Percentiles rank a stretch among this genome's conserved stretches.
Conservation (phyloP, 2,888 invertebrate genomes). For the Protonemura montana region DNA sequence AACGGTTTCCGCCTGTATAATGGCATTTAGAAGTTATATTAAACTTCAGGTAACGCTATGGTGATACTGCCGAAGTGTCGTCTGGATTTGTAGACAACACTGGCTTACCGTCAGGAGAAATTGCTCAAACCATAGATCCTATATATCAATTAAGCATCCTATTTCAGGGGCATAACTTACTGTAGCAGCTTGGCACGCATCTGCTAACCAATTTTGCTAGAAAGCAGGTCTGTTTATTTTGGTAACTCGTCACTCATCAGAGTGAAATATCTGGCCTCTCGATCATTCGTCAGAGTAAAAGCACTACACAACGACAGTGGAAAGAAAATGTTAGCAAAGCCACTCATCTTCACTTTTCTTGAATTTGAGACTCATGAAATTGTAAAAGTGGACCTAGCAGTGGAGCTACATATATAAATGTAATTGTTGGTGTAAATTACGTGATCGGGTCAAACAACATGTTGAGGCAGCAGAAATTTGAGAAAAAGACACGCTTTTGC, state of each 20-base stretch:
- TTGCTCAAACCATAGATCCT: too few relatives aligned
- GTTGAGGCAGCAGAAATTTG: background rate
- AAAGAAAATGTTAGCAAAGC: background rate
- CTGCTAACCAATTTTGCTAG: background rate
- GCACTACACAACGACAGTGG: background rate
- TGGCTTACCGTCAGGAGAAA: too few relatives aligned
- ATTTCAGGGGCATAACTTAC: too few relatives aligned
- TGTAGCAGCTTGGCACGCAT: background rate
- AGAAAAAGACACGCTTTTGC: background rate
- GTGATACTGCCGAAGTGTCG: too few relatives aligned
- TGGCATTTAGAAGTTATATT: background rate
- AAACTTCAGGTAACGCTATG: too few relatives aligned
- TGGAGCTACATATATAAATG: too few relatives aligned
- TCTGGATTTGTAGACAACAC: too few relatives aligned
- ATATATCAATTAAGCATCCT: too few relatives aligned
- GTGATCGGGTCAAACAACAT: too few relatives aligned
- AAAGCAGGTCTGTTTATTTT: background rate
- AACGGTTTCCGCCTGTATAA: background rate
- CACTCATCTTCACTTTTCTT: background rate
- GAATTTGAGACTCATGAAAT: background rate
- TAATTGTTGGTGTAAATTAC: too few relatives aligned
- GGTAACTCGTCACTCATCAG: background rate
- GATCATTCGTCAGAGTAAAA: slow-evolving; percentile 12
- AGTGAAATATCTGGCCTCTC: background rate
- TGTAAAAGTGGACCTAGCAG: background rate